phyloP scores from a whole-genome alignment of 1,140 invertebrate species.

The Euglossa dilemma region DNA sequence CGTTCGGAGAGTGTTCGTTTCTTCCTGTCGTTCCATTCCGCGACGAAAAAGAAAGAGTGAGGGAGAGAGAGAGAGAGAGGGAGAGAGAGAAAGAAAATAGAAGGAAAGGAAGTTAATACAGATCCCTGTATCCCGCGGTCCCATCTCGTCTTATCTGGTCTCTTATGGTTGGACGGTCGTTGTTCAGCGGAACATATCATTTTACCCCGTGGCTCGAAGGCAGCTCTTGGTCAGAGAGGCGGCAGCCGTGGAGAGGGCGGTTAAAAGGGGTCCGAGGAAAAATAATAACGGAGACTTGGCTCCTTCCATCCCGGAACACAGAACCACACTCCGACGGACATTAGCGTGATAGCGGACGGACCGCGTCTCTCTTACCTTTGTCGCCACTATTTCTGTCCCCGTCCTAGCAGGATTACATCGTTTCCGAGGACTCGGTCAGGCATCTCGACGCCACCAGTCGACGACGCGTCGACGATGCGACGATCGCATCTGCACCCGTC shows the following conservation, averaged over 20 bases:
- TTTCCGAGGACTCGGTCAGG: conserved; percentile 10
- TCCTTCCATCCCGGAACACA: conserved; percentile 47
- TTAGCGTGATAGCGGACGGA: conserved; percentile 50
- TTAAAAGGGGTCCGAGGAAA: conserved; percentile 49
- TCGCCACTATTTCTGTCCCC: conserved; percentile 9
- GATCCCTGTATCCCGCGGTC: conserved; percentile 53
- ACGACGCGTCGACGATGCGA: background rate
- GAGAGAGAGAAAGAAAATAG: background rate
- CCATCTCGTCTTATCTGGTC: conserved; percentile 66
- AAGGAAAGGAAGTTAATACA: conserved; percentile 57
- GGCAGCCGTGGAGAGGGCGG: conserved; percentile 3
- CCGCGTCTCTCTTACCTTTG: conserved; percentile 1
- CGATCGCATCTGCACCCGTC: background rate
- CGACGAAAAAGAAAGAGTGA: background rate
- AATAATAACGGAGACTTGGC: conserved; percentile 62
- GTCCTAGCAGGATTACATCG: conserved; percentile 25
- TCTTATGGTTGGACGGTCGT: conserved; percentile 55
- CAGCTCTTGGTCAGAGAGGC: background rate
- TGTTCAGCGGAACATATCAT: conserved; percentile 63
- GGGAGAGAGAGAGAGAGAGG: conserved; percentile 4
- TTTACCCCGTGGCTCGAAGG: conserved; percentile 52
- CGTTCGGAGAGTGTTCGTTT: conserved; percentile 23
- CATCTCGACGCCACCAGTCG: background rate
- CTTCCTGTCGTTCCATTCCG: conserved; percentile 30
- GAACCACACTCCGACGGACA: conserved; percentile 55